Percentiles rank a stretch among this genome's conserved stretches.
Conservation (phyloP, 1,140 invertebrate species). For the Drosophila ercepeae region DNA sequence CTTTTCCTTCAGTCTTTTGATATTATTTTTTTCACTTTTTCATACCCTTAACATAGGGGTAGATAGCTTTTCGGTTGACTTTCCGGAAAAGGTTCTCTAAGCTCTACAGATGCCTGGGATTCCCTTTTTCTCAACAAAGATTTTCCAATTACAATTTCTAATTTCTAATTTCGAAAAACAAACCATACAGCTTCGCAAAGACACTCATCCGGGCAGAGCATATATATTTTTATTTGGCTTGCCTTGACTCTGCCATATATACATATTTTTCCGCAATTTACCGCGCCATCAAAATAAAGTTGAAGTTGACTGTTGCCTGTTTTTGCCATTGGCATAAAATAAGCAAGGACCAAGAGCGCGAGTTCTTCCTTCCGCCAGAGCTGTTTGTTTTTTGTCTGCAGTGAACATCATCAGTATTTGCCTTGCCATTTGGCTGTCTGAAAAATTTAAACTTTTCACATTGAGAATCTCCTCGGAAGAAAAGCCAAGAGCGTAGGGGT, state of each 20-base stretch:
- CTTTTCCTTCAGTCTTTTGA: constrained; percentile 52
- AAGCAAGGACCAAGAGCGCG: background rate
- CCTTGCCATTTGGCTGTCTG: constrained; percentile 46
- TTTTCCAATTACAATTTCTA: too few relatives aligned
- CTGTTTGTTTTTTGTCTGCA: constrained; percentile 23
- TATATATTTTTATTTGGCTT: constrained; percentile 13
- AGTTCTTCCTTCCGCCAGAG: constrained; percentile 1
- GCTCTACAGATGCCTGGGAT: too few relatives aligned
- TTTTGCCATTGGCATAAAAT: constrained; percentile 46
- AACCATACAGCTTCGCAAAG: background rate
- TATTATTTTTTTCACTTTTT: constrained; percentile 43
- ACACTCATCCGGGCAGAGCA: background rate
- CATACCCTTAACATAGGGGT: constrained; percentile 2
- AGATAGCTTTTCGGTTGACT: background rate
- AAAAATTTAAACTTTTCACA: constrained; percentile 36
- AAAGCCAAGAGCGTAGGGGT: background rate
- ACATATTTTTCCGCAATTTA: constrained; percentile 67
- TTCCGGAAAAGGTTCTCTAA: background rate
- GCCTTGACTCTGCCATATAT: constrained; percentile 28
- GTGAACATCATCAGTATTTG: constrained; percentile 46
- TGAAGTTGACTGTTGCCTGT: constrained; percentile 65
- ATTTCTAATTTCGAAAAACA: too few relatives aligned
- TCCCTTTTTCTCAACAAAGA: too few relatives aligned
- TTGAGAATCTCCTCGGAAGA: constrained; percentile 12
- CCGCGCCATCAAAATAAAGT: constrained; percentile 68